A percentile compares a stretch with the other conserved stretches of the same genome.
phyloP scores from a whole-genome alignment of 2,797 vertebrate genomes.

The Platalea minor region DNA sequence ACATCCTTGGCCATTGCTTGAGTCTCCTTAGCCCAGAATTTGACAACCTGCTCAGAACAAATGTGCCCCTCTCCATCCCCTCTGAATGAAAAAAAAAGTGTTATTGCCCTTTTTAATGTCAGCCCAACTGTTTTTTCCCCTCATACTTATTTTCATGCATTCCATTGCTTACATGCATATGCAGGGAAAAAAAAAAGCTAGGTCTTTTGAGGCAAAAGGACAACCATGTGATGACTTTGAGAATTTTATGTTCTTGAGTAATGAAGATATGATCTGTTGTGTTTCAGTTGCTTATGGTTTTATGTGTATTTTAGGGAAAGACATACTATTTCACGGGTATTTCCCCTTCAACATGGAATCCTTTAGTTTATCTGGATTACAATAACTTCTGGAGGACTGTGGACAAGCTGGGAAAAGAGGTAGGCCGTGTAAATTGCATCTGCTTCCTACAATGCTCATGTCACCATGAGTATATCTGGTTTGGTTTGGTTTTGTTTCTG shows the following conservation, averaged over 20 bases:
- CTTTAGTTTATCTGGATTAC: conserved; percentile 80
- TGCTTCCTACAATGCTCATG: neutral
- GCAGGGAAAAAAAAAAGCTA: neutral
- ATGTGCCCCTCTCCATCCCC: neutral
- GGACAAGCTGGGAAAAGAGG: conserved; percentile 81
- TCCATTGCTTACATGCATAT: neutral
- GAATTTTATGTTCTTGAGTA: neutral
- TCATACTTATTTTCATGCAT: neutral
- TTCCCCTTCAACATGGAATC: conserved; percentile 80
- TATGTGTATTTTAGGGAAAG: conserved; percentile 74
- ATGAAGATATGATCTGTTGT: neutral
- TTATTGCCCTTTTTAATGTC: neutral
- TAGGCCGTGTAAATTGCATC: conserved; percentile 31
- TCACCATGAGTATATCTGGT: neutral
- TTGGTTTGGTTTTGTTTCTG: neutral
- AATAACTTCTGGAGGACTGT: conserved; percentile 83
- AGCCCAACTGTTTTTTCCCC: neutral
- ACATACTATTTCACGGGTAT: conserved; percentile 54
- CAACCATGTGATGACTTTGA: neutral
- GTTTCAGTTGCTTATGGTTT: neutral
- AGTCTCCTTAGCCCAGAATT: neutral
- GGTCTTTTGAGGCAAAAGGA: neutral
- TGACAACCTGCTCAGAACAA: neutral
- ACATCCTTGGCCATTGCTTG: neutral
- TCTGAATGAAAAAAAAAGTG: neutral